A percentile compares a stretch with the other conserved stretches of the same genome.
Conservation (phyloP, 2,888 invertebrate species). For the Rhodophaea formosa region DNA sequence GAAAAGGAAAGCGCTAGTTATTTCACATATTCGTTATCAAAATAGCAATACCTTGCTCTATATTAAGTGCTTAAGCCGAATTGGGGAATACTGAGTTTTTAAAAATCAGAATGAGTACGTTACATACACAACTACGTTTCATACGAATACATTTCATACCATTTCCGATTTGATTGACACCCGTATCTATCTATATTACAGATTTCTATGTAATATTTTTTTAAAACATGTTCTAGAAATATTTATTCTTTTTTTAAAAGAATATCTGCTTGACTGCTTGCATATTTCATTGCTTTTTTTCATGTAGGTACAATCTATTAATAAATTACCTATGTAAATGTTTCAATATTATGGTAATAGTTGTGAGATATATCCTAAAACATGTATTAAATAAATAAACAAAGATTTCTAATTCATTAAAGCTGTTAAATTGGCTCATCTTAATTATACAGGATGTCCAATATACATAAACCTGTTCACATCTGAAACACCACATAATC, state of each 20-base stretch:
- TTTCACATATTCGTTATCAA: not conserved
- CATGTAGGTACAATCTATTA: too few species aligned
- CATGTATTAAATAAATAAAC: not conserved
- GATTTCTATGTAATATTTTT: not conserved
- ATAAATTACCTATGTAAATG: too few species aligned
- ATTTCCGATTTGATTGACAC: not conserved
- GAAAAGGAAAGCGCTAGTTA: not conserved
- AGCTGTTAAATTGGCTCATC: not conserved
- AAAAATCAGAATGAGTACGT: not conserved
- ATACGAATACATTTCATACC: not conserved
- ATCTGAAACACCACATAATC: not conserved
- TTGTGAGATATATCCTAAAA: not conserved
- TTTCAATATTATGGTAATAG: too few species aligned
- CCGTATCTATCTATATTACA: not conserved
- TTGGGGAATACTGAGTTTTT: conserved; percentile 24
- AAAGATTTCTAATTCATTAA: too few species aligned
- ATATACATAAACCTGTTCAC: too few species aligned
- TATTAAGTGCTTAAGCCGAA: conserved; percentile 27
- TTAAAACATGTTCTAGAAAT: conserved; percentile 1
- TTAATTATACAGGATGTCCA: not conserved
- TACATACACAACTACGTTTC: not conserved
- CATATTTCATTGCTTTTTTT: too few species aligned
- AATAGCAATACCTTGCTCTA: conserved; percentile 16
- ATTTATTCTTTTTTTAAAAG: not conserved
- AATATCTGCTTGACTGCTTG: too few species aligned